A percentile compares a stretch with the other conserved stretches of the same genome.
Evolutionary conservation across 2,113 vertebrate species (phyloP).

Genomic region (Alligator mississippiensis): DNA sequence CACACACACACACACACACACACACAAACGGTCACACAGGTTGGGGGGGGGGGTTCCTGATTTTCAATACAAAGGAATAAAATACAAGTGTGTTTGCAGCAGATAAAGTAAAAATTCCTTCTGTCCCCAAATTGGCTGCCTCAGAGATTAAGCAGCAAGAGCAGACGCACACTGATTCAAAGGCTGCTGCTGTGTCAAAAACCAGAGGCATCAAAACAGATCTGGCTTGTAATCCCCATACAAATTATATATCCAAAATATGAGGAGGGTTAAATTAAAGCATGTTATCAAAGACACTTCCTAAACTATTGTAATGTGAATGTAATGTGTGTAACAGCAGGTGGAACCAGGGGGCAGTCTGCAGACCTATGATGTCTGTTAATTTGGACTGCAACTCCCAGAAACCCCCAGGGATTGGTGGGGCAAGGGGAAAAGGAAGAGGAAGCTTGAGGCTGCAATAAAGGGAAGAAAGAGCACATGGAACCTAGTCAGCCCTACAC

Average conservation of each 20-base stretch:
- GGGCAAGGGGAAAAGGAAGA: no score
- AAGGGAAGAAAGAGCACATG: no score
- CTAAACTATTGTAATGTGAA: not conserved
- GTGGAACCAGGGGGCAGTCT: no score
- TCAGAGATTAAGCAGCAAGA: slow-evolving; percentile 73
- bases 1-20: not conserved
- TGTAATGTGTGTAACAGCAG: no score
- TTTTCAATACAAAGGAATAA: slow-evolving; percentile 53
- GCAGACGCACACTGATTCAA: slow-evolving; percentile 64
- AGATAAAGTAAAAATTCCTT: slow-evolving; percentile 76
- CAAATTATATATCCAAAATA: slow-evolving; percentile 62
- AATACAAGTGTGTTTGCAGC: slow-evolving; percentile 65
- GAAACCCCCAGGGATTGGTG: no score
- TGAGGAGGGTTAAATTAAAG: slow-evolving; percentile 48
- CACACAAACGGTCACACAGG: slow-evolving; percentile 20
- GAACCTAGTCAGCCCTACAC: no score
- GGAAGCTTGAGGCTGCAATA: no score
- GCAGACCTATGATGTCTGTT: no score
- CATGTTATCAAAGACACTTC: slow-evolving; percentile 59
- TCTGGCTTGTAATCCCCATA: slow-evolving; percentile 72
- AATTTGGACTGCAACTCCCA: no score
- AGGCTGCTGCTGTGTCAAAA: slow-evolving; percentile 72
- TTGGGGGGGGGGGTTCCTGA: not conserved
- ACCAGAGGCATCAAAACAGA: slow-evolving; percentile 72
- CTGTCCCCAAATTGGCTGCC: slow-evolving; percentile 70